Percentiles rank a stretch among this genome's conserved stretches.
Evolutionary conservation across 2,113 vertebrate genomes (phyloP).

Genomic region (Coptodon bakossiorum): DNA sequence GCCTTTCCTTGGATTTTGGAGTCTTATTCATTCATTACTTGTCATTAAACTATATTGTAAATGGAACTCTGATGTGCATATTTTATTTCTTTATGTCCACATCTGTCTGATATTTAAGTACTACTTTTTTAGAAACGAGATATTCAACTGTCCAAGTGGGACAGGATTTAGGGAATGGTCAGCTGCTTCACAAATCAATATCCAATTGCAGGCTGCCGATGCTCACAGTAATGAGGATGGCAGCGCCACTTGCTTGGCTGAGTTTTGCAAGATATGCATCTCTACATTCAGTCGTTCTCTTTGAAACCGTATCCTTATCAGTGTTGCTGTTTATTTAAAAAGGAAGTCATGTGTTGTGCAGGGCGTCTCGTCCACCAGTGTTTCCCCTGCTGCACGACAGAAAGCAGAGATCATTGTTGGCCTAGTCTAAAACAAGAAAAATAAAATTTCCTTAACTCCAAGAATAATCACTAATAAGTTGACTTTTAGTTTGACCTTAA

Average conservation of each 20-base stretch:
- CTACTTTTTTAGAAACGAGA: neutral
- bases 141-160: neutral
- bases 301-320: slow-evolving; percentile 4
- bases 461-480: neutral
- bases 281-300: neutral
- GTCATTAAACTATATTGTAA: neutral
- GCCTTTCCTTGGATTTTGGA: neutral
- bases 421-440: neutral
- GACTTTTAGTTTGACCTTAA: neutral
- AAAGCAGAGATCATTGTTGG: neutral
- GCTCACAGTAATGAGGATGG: neutral
- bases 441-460: neutral
- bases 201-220: neutral
- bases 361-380: neutral
- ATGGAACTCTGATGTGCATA: neutral
- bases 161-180: neutral
- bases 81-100: neutral
- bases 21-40: neutral
- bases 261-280: neutral
- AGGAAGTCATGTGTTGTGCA: neutral
- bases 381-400: neutral
- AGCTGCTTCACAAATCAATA: neutral
- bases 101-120: neutral
- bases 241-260: neutral
- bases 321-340: neutral